Evolutionary conservation across 2,888 invertebrate species (phyloP), one percentile per base, ranked within the genome.

Genomic region (Neoscelio sp.): DNA sequence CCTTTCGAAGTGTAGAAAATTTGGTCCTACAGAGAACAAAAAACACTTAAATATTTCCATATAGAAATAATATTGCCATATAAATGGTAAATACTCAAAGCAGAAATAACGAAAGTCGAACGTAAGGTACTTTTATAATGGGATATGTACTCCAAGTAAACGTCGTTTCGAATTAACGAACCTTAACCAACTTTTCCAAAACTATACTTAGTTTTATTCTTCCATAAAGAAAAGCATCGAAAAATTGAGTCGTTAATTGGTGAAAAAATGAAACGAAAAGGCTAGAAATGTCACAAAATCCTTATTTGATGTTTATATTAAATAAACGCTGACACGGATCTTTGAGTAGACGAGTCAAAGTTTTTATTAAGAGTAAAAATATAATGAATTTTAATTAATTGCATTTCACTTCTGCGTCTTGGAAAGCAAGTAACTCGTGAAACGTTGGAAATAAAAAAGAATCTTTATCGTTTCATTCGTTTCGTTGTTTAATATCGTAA

Each of bases 331-430:
- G 33, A 12, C 17, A 42, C n/a, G 15, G 26, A 58, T 58, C 30
- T 60, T 67, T 42, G 15, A 54, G 20, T 26, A 33, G 7, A 54
- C 13, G 52, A 50, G 26, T 62, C 42, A 52, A 71, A 23, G 50
- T 56, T 64, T 56, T 65, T 65, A 65, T 74, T 74, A 65, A 56
- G 38, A 50, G 58, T 17, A 42, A n/a, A 48, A 65, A 58, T 46
- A 18, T 58, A 38, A 46, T 64, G 54, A 44, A 73, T 52, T 73
- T 38, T 71, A 64, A 73, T 64, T 64, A 73, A 62, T 64, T 35
- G 23, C 64, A 17, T 26, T 64, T 56, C 10, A 13, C 60, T 65
- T 54, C 4, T 12, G 38, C 13, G 2, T 7, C 7, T 3, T 52
- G 15, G 13, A 40, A 17, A 18, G 26, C 8, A 15, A 48, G 26